Conservation (phyloP, 2,888 invertebrate species). For the Phasia obesa region DNA sequence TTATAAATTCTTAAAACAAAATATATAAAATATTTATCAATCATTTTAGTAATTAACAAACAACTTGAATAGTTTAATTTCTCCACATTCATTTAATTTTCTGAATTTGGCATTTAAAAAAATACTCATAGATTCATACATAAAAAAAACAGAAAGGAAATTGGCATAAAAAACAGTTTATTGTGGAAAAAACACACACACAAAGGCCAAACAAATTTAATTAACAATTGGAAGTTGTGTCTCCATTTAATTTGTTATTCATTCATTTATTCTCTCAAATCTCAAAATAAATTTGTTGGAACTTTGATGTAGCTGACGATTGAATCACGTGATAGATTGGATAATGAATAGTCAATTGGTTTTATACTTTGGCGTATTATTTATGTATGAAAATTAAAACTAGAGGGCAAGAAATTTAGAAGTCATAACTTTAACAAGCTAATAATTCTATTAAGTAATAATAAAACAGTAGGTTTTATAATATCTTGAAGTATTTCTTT, state of each 20-base stretch:
- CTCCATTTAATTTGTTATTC: slow-evolving; percentile 2
- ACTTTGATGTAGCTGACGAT: slow-evolving; percentile 1
- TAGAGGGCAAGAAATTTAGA: not conserved
- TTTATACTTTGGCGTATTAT: slow-evolving; percentile 6
- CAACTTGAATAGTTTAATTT: no score
- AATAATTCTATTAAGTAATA: no score
- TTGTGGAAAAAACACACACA: slow-evolving; percentile 2
- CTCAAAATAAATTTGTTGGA: not conserved
- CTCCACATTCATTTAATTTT: no score
- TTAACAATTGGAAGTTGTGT: slow-evolving; percentile 48
- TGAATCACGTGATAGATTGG: slow-evolving; percentile 51
- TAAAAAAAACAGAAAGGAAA: slow-evolving; percentile 7
- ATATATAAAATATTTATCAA: no score
- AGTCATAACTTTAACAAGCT: no score
- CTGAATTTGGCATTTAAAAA: no score
- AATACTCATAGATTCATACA: no score
- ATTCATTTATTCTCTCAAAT: no score
- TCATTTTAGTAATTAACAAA: no score
- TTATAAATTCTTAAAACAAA: no score
- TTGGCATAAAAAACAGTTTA: slow-evolving; percentile 6
- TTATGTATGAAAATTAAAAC: slow-evolving; percentile 7
- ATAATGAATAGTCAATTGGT: slow-evolving; percentile 22
- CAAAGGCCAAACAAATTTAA: slow-evolving; percentile 20
- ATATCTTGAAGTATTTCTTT: no score
- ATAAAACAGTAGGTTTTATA: no score